phyloP scores from a whole-genome alignment of 92 coral and sea anemone species.

The Zoanthus sociatus region DNA sequence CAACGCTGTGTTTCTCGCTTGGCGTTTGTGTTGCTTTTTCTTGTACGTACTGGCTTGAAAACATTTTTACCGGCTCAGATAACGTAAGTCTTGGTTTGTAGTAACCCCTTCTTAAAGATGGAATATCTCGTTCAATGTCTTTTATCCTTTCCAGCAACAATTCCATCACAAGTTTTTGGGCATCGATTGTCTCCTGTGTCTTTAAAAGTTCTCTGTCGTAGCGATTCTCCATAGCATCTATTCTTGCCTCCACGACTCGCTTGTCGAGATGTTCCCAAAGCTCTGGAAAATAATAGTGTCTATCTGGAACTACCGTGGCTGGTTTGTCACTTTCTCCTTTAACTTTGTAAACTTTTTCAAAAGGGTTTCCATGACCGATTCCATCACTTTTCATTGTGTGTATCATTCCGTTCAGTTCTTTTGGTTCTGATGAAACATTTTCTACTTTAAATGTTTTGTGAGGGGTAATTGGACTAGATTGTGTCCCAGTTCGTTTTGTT shows the following conservation, averaged over 20 bases:
- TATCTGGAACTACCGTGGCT: slow-evolving; percentile 1
- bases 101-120: slow-evolving; percentile 21
- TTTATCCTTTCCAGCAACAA: slow-evolving; percentile 35
- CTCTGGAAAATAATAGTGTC: slow-evolving; percentile 36
- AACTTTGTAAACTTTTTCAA: slow-evolving; percentile 33
- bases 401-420: slow-evolving; percentile 29
- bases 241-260: slow-evolving; percentile 43
- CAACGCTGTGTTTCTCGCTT: slow-evolving; percentile 39
- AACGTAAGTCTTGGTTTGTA: slow-evolving; percentile 13
- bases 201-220: slow-evolving; percentile 45
- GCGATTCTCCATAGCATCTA: slow-evolving; percentile 41
- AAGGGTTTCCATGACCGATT: slow-evolving; percentile 28
- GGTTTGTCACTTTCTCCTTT: slow-evolving; percentile 35
- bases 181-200: slow-evolving; percentile 25
- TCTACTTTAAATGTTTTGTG: slow-evolving; percentile 25
- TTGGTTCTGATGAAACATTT: slow-evolving; percentile 21
- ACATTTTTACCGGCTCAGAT: slow-evolving; percentile 17
- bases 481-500: slow-evolving; percentile 20
- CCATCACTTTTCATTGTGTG: slow-evolving; percentile 11
- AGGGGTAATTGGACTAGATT: slow-evolving; percentile 21
- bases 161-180: slow-evolving; percentile 47
- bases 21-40: slow-evolving; percentile 47
- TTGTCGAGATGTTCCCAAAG: slow-evolving; percentile 41
- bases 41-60: slow-evolving; percentile 45
- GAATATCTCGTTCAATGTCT: slow-evolving; percentile 33